Base-by-base conservation (phyloP, 1,140 invertebrate genomes). In the Platyscapa corneri region DNA sequence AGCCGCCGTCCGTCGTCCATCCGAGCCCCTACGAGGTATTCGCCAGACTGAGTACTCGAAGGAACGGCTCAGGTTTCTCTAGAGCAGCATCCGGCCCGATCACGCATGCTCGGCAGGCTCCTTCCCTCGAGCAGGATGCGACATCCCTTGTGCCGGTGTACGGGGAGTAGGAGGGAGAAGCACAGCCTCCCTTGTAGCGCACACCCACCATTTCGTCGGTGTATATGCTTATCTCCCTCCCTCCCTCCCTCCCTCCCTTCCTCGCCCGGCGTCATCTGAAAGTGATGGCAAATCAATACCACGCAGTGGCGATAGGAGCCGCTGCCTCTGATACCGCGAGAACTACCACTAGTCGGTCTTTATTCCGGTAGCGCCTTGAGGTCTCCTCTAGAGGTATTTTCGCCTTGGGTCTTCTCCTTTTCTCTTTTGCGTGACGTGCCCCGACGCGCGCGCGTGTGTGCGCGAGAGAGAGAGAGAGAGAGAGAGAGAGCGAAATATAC, bases 241-340 rank as follows among this genome's bases (percentile, higher is more conserved):
- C 74, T 42, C 70, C 16, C 23, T 37, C 53, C 34, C 60, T 70
- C 56, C 30, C 39, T 76, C 27, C 10, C 23, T 60, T 20, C 30
- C 37, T 14, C 60, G 42, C 65, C 42, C 32, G 88, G 89, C 91
- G 89, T 91, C 90, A 92, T 91, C 91, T 92, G 92, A 91, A 91
- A 91, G 86, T 91, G 91, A 93, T 93, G 90, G 92, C 88, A 92
- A 93, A 93, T 93, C 93, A 93, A 93, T 93, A 93, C 88, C 53
- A 67, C 34, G 30, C 7, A 42, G 39, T 14, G 14, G 70, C 70
- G 37, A 23, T 32, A 42, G 37, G 5, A 23, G 20, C 34, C 34
- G 34, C 60, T 30, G 42, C 18, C 80, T 70, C 18, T 32, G 42
- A 72, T 72, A 56, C 46, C 32, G 46, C 23, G 49, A 53, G n/a